These are phyloP conservation scores for Laupala kohalensis DNA, from an alignment of 1,140 invertebrate species.

Conservation along the genomic window DNA sequence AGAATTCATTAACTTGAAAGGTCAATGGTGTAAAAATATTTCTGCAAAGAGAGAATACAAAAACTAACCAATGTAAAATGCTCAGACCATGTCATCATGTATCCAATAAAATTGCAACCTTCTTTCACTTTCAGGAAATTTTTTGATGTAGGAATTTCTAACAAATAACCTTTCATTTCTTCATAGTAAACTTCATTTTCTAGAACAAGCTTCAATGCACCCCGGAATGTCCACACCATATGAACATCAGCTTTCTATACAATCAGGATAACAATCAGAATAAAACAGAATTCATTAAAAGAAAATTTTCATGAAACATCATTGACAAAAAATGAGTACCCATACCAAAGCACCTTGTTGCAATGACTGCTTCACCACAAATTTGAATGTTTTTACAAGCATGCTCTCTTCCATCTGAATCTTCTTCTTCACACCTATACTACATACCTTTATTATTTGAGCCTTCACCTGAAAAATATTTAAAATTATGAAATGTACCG, in stretches of 20 bases:
- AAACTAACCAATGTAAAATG: not conserved
- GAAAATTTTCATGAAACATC: not conserved
- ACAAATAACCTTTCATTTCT: not conserved
- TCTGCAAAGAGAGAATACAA: no score
- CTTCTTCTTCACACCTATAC: not conserved
- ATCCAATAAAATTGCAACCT: not conserved
- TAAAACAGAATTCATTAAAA: not conserved
- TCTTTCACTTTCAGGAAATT: not conserved
- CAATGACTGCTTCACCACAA: not conserved
- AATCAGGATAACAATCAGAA: no score
- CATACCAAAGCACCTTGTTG: not conserved
- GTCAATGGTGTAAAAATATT: no score
- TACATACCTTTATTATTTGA: not conserved
- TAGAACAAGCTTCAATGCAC: not conserved
- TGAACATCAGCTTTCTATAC: not conserved
- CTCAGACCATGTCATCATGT: not conserved
- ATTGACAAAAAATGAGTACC: no score
- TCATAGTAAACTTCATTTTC: not conserved
- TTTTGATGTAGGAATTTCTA: not conserved
- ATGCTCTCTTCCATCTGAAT: not conserved
- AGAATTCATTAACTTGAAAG: no score
- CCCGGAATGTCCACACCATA: not conserved
- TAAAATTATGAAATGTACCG: no score
- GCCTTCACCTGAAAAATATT: not conserved
- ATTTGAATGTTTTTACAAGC: not conserved